Base-by-base conservation (phyloP, 2,888 invertebrate genomes). In the Mimachlamys varia region DNA sequence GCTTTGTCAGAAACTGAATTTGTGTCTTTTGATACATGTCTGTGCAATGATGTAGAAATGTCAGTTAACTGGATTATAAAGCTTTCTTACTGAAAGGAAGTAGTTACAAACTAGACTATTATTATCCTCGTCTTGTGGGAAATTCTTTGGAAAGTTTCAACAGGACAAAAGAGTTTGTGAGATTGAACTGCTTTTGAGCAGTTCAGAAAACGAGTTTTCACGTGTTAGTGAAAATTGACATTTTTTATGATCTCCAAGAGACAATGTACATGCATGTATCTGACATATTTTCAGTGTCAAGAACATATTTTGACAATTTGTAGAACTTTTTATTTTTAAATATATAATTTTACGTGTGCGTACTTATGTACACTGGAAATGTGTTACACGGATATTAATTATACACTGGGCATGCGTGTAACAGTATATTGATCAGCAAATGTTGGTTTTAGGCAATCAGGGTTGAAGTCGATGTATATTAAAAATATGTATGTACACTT, bases 381-480 rank as follows among this genome's bases (percentile, higher is more conserved):
- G 76, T 76, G 76, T 33, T 76, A 17, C 76, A 76, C 27, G 12
- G 76, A 76, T 76, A 33, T 27, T 76, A 76, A 76, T 33, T 76
- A 76, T 76, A 76, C 76, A 76, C 62, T 62, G 62, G 22, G 4
- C 27, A 33, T 76, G 27, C 76, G 27, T 76, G 76, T 76, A 76
- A 76, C 33, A 33, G 33, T 76, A 76, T 76, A 76, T 76, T 33
- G 76, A 76, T 76, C 76, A 76, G 33, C 76, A 76, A 76, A 13
- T 76, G 76, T 76, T 76, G 76, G 76, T 76, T 76, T 76, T 76
- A 76, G 76, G 76, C 76, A 76, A 76, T 76, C 76, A 76, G 76
- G 76, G 76, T 76, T 76, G 4, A 33, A 12, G 76, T 76, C 62
- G n/a, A 22, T 76, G 76, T 76, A 27, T 76, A 76, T 3, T 33